Evolutionary conservation across 2,888 invertebrate genomes (phyloP), one percentile per base, ranked within the genome.

Genomic region (Meloe dianella): DNA sequence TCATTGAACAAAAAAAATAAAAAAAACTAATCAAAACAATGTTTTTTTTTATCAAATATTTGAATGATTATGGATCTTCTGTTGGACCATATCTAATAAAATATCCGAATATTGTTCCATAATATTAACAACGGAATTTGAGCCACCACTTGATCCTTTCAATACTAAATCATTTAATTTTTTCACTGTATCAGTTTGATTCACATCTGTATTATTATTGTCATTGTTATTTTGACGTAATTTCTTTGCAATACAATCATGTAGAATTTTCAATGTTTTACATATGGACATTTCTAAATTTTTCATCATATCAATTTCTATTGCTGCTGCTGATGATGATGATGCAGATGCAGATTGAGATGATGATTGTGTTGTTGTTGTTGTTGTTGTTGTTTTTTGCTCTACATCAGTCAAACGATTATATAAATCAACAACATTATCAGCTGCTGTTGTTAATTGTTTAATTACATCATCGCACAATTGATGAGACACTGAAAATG

Each of bases 371-470:
- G 29, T 66, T 64, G 8, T 65, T 47, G 17, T 0, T 20, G 9
- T 9, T 47, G 47, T 47, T 17, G 14, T 38, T 14, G 64, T 17
- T 68, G n/a, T 77, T 75, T 1, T 87, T 86, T 7, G 60, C 30
- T 29, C 20, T 12, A 24, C 61, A 14, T 74, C 75, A 60, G 72
- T 77, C 17, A 92, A 82, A 64, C 89, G 87, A 67, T 90, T 87
- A 82, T 91, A 91, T 60, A 92, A 84, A 79, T 90, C 89, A 2
- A 90, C 90, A 54, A 92, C 90, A 76, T 90, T 90, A 73, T 89
- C 87, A 3, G 92, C 90, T 0, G 91, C 89, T 72, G 86, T 85
- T 9, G 89, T 90, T 68, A 91, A 82, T 79, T 87, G 85, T 70
- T 87, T 86, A 61, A 89, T 88, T 9, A 78, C 74, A 78, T 89